Evolutionary conservation across 2,797 vertebrate genomes (phyloP), one percentile per base, ranked within the genome.

Genomic region (Erpetoichthys calabaricus): DNA sequence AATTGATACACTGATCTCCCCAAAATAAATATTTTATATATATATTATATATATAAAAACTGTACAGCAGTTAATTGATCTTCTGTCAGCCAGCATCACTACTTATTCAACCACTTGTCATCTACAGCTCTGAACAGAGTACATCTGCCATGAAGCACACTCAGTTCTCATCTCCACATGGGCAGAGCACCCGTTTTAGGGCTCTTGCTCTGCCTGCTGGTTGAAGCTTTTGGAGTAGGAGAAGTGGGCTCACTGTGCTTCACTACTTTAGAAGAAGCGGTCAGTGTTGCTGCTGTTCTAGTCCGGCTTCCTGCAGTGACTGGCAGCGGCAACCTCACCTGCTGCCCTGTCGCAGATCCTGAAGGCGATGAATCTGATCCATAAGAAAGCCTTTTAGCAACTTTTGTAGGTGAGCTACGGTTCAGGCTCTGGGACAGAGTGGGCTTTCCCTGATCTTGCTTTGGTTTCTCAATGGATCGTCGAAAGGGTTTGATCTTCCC

Each of bases 101-200:
- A 25, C 25, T 25, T 25, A 25, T 25, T 25, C 25, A 25, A 25
- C 25, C 25, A 25, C 25, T 25, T 25, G 25, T 25, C 25, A 25
- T 25, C 25, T 25, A 25, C 25, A 25, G 25, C 25, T 25, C 25
- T 25, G 25, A 25, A 25, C 25, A 25, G 25, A 25, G 25, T 25
- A 25, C 25, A 25, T 25, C 25, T 25, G 25, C 3, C 47, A 7
- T 49, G 47, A n/a, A 49, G n/a, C n/a, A n/a, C n/a, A 49, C n/a
- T 5, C 47, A 2, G 4, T 7, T 54, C 66, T 86, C 73, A 88
- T 70, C 64, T 83, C 86, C 86, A 88, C 62, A 74, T 63, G 43
- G 81, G 80, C 49, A 74, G 76, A n/a, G 7, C 47, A 7, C 7
- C n/a, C n/a, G 7, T n/a, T 49, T 49, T 49, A 49, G 47, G 47